A percentile compares a stretch with the other conserved stretches of the same genome.
Evolutionary conservation across 2,113 vertebrate genomes (phyloP).

Genomic region (Callorhinus ursinus): DNA sequence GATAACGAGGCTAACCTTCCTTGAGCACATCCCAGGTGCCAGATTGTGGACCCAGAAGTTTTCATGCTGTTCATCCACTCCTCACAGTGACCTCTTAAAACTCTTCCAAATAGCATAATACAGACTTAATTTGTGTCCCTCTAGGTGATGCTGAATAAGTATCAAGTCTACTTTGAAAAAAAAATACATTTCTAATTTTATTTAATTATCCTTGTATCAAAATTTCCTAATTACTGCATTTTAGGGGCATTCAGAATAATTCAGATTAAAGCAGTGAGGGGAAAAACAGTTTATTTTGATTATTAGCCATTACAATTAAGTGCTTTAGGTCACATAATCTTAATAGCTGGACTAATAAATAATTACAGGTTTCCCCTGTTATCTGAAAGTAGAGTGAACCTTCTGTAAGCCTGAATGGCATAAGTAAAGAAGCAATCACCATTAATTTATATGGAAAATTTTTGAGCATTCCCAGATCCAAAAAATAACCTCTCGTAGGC

Average conservation of each 20-base stretch:
- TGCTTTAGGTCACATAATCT: constrained; percentile 1
- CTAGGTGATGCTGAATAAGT: neutral
- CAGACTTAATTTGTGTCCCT: neutral
- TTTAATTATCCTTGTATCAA: neutral
- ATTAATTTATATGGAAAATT: neutral
- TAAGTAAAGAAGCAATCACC: neutral
- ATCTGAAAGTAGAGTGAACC: neutral
- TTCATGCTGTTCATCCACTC: neutral
- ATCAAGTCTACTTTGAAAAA: neutral
- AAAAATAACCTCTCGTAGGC: neutral
- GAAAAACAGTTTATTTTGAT: neutral
- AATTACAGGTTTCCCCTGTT: constrained; percentile 9
- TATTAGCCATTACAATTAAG: constrained; percentile 38
- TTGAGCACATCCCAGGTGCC: neutral
- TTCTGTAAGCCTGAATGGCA: neutral
- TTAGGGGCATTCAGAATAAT: constrained; percentile 32
- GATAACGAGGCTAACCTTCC: neutral
- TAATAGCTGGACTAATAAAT: constrained; percentile 62
- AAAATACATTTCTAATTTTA: constrained; percentile 33
- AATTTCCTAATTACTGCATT: constrained; percentile 62
- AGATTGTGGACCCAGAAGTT: neutral
- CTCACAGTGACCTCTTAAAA: neutral
- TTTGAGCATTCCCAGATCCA: neutral
- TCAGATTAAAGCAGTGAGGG: constrained; percentile 19
- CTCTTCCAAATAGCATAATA: neutral